Conservation (phyloP, 2,888 invertebrate species). For the Byasa hedistus region DNA sequence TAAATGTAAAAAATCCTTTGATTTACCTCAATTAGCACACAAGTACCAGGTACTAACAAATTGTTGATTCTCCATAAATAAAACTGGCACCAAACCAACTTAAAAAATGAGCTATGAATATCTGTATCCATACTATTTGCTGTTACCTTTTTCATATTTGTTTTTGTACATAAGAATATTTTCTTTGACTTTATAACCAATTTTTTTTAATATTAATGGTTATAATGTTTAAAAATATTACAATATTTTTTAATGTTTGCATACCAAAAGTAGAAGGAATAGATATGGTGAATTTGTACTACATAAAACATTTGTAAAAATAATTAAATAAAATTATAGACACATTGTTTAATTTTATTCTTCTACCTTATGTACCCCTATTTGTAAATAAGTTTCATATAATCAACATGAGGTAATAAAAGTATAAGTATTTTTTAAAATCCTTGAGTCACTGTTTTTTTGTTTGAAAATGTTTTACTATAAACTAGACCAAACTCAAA, state of each 20-base stretch:
- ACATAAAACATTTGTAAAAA: constrained; percentile 27
- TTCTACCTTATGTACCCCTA: no score
- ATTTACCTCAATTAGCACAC: no score
- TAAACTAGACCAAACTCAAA: neutral
- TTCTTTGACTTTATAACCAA: constrained; percentile 6
- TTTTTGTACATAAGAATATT: neutral
- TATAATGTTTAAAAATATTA: constrained; percentile 17
- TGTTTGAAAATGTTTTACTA: no score
- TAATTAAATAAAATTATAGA: constrained; percentile 17
- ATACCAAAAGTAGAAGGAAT: constrained; percentile 24
- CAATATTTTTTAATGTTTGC: constrained; percentile 20
- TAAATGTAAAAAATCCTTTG: neutral
- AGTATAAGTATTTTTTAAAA: no score
- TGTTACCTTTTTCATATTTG: neutral
- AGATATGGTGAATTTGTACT: constrained; percentile 27
- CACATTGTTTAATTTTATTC: neutral
- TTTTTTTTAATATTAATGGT: constrained; percentile 9
- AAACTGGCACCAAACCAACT: neutral
- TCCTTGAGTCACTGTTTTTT: no score
- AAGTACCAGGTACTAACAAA: neutral
- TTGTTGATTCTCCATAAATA: neutral
- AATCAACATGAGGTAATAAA: no score
- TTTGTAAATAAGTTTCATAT: no score
- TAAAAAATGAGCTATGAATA: neutral
- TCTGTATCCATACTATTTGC: neutral